Evolutionary conservation across 2,888 invertebrate genomes (phyloP), one percentile per base, ranked within the genome.

Genomic region (Luperina testacea): DNA sequence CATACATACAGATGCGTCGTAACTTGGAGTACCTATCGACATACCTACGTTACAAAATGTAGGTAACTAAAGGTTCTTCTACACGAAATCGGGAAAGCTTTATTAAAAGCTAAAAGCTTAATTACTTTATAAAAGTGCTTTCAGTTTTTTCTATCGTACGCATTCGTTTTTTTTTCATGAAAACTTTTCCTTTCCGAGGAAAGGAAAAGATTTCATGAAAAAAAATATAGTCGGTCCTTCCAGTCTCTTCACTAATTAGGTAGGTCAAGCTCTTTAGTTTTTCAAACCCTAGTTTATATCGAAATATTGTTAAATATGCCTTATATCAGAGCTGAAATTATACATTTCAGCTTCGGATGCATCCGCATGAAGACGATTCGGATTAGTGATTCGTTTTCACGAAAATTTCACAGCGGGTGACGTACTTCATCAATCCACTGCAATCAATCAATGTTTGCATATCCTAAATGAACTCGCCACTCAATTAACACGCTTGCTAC

Each of bases 401-500:
- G n/a, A 61, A 77, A 69, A 65, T 75, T 45, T 77, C 45, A 42
- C 27, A 65, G 59, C 42, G 53, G 61, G 13, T 59, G 75, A 73
- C 51, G 32, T 53, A 67, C 57, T 77, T 61, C 78, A 65, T 80
- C 73, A 82, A 75, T 67, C 75, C 71, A 51, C 65, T 80, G 67
- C 80, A 85, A 83, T 85, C 80, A 87, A 73, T 76, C 87, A 75
- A 72, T 79, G 86, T 86, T 86, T 87, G 87, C 77, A 78, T 80
- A 76, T 80, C 70, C 84, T 80, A 84, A 84, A 86, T 84, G 87
- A 78, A 87, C 82, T 75, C 68, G 65, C 71, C 69, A 69, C 77
- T 81, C 84, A 76, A 79, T 82, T 81, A 78, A 77, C 81, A 80
- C 72, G 68, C 13, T 61, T 24, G 72, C 67, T 48, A 51, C 64